Conservation (phyloP, 1,140 invertebrate species). For the Potamilus streckersoni region DNA sequence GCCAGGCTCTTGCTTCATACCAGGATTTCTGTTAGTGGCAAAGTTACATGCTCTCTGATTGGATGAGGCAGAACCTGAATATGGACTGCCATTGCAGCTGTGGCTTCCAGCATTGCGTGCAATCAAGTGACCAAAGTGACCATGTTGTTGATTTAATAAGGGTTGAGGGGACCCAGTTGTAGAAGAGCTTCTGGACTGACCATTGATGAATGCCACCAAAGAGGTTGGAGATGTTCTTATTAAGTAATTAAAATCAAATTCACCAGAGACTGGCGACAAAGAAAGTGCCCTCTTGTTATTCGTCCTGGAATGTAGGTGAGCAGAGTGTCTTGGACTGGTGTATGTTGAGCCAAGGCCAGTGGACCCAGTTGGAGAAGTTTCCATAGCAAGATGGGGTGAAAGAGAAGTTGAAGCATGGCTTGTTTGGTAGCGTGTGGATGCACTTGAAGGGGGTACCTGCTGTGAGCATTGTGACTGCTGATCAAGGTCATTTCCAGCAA, state of each 20-base stretch:
- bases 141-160: slow-evolving; percentile 30
- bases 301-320: slow-evolving; percentile 45
- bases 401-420: slow-evolving; percentile 51
- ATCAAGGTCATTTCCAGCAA: slow-evolving; percentile 33
- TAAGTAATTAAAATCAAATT: slow-evolving; percentile 88
- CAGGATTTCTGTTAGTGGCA: slow-evolving; percentile 41
- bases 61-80: slow-evolving; percentile 43
- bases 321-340: slow-evolving; percentile 62
- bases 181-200: slow-evolving; percentile 78
- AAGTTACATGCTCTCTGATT: slow-evolving; percentile 33
- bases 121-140: slow-evolving; percentile 93
- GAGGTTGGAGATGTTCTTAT: slow-evolving; percentile 96
- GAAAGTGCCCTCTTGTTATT: slow-evolving; percentile 85
- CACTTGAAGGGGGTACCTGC: slow-evolving; percentile 27
- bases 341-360: slow-evolving; percentile 36
- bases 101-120: slow-evolving; percentile 71
- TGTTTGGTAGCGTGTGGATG: slow-evolving; percentile 31
- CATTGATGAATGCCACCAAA: slow-evolving; percentile 89
- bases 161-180: slow-evolving; percentile 51
- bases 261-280: slow-evolving; percentile 94
- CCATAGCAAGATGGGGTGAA: slow-evolving; percentile 58
- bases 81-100: slow-evolving; percentile 44
- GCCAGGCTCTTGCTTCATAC: slow-evolving; percentile 45
- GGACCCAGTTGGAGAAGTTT: slow-evolving; percentile 53
- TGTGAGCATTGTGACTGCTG: slow-evolving; percentile 37